phyloP scores from a whole-genome alignment of 2,797 vertebrate genomes.

The Iguana delicatissima region DNA sequence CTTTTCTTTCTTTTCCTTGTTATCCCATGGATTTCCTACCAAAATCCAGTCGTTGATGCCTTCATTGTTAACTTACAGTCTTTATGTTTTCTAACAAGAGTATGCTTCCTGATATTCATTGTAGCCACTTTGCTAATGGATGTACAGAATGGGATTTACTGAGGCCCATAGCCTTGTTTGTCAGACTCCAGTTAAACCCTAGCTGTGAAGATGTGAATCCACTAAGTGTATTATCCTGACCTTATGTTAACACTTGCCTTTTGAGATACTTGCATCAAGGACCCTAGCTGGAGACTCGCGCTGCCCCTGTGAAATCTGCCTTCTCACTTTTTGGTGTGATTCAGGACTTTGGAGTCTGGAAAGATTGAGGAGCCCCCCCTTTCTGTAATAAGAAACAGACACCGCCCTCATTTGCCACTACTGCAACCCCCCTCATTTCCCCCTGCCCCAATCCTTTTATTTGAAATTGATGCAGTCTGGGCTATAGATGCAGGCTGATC shows the following conservation, averaged over 20 bases:
- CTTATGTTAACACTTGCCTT: constrained; percentile 68
- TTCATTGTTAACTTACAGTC: constrained; percentile 58
- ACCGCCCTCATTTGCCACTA: constrained; percentile 76
- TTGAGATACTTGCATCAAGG: constrained; percentile 70
- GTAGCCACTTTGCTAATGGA: constrained; percentile 64
- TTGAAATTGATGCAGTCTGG: constrained; percentile 86
- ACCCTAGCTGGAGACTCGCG: constrained; percentile 85
- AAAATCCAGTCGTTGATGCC: constrained; percentile 56
- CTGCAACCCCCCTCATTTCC: constrained; percentile 70
- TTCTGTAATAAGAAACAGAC: constrained; percentile 99
- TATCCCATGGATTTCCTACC: constrained; percentile 45
- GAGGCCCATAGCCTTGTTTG: constrained; percentile 68
- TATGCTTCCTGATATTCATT: constrained; percentile 54
- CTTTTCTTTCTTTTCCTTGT: constrained; percentile 63
- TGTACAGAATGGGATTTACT: constrained; percentile 61
- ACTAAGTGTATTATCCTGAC: constrained; percentile 61
- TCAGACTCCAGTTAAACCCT: constrained; percentile 64
- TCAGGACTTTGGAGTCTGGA: constrained; percentile 88
- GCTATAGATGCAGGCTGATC: constrained; percentile 86
- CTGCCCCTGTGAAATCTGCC: constrained; percentile 88
- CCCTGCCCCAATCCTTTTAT: constrained; percentile 58
- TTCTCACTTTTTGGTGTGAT: constrained; percentile 87
- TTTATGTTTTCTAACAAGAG: constrained; percentile 76
- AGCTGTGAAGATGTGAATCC: constrained; percentile 77
- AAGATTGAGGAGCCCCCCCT: constrained; percentile 84